phyloP scores from a whole-genome alignment of 2,888 invertebrate species.

The Nomada lathburiana region DNA sequence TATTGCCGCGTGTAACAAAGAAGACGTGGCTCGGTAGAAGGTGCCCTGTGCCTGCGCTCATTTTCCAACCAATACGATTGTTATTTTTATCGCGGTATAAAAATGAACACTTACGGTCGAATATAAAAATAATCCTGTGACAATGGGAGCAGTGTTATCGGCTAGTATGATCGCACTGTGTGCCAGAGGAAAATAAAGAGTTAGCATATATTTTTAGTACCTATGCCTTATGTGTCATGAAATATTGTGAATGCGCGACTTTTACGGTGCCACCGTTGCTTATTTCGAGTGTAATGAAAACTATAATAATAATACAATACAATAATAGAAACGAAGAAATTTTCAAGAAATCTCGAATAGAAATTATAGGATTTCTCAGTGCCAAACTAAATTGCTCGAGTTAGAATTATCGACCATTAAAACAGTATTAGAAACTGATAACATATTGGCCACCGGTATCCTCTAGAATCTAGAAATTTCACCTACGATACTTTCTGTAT shows the following conservation, averaged over 20 bases:
- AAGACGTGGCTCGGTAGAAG: not conserved
- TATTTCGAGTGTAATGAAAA: no score
- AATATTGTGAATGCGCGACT: no score
- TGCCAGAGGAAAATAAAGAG: no score
- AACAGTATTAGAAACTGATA: no score
- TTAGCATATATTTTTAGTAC: no score
- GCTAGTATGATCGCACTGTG: no score
- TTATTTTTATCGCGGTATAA: constrained; percentile 28
- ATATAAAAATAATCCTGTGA: constrained; percentile 11
- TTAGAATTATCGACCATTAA: no score
- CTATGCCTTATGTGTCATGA: no score
- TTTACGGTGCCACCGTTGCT: no score
- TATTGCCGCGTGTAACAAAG: constrained; percentile 5
- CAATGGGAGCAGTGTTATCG: not conserved
- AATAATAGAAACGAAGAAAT: not conserved
- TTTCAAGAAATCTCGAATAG: not conserved
- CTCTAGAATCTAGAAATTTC: not conserved
- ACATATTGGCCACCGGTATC: no score
- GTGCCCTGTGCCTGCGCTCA: not conserved
- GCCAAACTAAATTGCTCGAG: no score
- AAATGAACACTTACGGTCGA: constrained; percentile 1
- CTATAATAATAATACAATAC: no score
- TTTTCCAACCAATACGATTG: constrained; percentile 11
- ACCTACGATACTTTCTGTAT: not conserved
- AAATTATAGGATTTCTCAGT: not conserved